These are phyloP conservation scores for Oxygymnocypris stewartii DNA, from an alignment of 2,113 vertebrate genomes.

Conservation along the genomic window DNA sequence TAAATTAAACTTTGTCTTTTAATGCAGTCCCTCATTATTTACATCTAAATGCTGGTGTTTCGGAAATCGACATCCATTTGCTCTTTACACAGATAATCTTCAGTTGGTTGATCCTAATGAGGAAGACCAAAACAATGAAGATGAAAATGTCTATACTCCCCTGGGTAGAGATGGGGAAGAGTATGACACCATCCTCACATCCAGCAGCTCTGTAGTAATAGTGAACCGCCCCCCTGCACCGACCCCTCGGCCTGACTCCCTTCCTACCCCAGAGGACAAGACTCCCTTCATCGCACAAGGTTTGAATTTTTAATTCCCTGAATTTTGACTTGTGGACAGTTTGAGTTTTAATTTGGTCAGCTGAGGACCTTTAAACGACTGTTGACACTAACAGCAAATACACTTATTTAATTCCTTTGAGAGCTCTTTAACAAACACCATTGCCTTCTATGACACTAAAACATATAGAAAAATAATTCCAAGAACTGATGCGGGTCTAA, in stretches of 20 bases:
- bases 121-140: conserved; percentile 20
- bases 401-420: not conserved
- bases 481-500: not conserved
- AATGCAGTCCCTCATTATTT: no score
- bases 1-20: no score
- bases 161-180: conserved; percentile 58
- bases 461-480: not conserved
- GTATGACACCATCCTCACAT: conserved; percentile 69
- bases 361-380: not conserved
- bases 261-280: conserved; percentile 58
- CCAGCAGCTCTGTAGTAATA: conserved; percentile 54
- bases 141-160: conserved; percentile 64
- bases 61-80: not conserved
- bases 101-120: conserved; percentile 45
- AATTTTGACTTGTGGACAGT: not conserved
- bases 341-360: not conserved
- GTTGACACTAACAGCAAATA: not conserved
- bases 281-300: conserved; percentile 73
- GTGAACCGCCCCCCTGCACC: conserved; percentile 76
- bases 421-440: not conserved
- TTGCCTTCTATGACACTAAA: not conserved
- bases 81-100: conserved; percentile 56
- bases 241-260: conserved; percentile 70
- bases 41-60: not conserved
- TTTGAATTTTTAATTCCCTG: conserved; percentile 51